Evolutionary conservation across 2,888 invertebrate genomes (phyloP).

Genomic region (Pandemis heparana): DNA sequence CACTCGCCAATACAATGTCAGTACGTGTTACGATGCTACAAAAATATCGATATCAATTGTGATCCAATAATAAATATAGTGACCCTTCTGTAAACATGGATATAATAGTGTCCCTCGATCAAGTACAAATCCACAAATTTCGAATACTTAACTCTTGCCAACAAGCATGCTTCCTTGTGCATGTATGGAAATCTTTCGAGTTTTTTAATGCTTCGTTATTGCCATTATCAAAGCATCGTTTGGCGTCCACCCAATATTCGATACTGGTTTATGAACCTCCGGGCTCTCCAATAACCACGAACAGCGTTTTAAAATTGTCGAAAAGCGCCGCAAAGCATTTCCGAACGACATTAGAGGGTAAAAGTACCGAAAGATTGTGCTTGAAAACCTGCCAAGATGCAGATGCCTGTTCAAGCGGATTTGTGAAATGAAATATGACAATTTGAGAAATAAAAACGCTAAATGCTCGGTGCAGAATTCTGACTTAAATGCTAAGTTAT

Average conservation of each 20-base stretch:
- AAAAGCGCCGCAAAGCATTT: constrained; percentile 48
- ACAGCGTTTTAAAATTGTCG: constrained; percentile 47
- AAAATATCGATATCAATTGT: too few species aligned
- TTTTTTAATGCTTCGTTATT: constrained; percentile 33
- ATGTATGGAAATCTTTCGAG: not conserved
- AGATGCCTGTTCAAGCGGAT: constrained; percentile 44
- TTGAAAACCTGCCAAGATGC: constrained; percentile 53
- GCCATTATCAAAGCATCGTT: constrained; percentile 49
- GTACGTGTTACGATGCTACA: too few species aligned
- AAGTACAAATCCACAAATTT: not conserved
- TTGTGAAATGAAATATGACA: constrained; percentile 40
- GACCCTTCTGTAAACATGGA: too few species aligned
- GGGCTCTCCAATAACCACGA: constrained; percentile 46
- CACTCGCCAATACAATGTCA: too few species aligned
- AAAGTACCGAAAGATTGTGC: constrained; percentile 47
- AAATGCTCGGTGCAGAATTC: not conserved
- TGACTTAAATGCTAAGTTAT: constrained; percentile 5
- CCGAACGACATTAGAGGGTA: constrained; percentile 48
- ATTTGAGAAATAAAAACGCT: constrained; percentile 22
- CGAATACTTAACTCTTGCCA: not conserved
- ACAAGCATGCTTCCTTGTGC: not conserved
- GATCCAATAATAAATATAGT: too few species aligned
- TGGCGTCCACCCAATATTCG: constrained; percentile 52
- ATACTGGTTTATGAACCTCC: constrained; percentile 51
- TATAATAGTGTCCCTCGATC: not conserved